Base-by-base conservation (phyloP, 2,113 vertebrate genomes). In the Varanus salvator region DNA sequence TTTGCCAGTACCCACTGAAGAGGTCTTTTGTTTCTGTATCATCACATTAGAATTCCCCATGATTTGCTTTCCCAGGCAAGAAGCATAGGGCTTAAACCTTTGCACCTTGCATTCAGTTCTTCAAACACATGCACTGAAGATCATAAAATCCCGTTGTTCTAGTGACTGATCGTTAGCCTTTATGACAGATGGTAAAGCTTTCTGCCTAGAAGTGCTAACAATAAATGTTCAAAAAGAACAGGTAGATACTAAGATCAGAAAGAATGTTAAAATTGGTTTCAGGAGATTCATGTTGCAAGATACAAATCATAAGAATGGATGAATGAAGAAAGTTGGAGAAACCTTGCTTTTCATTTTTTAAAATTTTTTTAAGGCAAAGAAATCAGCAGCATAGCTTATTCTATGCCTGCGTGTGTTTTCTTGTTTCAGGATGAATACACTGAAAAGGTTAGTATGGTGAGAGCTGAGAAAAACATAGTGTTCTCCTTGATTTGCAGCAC, bases 401-500 rank as follows among this genome's bases (percentile, higher is more conserved):
- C 9, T 77, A 21, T 9, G 14, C 27, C 8, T 77, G 21, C 9
- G 38, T 27, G 52, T 83, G 50, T 34, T 57, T 17, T 21, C 2
- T 93, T 92, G 83, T 91, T 94, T 38, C 86, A 90, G 64, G 84
- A 82, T 91, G 90, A 95, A 95, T 93, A 92, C 86, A 89, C 91
- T 83, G 83, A 54, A 90, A 92, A 90, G 57, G 75, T 90, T 90
- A 72, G 95, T 93, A 88, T 92, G 87, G 75, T 88, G 77, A 57
- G 86, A 81, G 1, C 75, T 85, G 89, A 93, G 87, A 84, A 86
- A 89, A 89, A 3, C 80, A 89, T 90, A 93, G 91, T 90, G 85
- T 85, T 93, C 93, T 83, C 91, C 88, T 94, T 91, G 80, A 82
- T 86, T 94, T 94, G 93, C 94, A 91, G 93, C 84, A 89, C 64